Evolutionary conservation across 2,797 vertebrate species (phyloP).

Genomic region (Myripristis jacobus): DNA sequence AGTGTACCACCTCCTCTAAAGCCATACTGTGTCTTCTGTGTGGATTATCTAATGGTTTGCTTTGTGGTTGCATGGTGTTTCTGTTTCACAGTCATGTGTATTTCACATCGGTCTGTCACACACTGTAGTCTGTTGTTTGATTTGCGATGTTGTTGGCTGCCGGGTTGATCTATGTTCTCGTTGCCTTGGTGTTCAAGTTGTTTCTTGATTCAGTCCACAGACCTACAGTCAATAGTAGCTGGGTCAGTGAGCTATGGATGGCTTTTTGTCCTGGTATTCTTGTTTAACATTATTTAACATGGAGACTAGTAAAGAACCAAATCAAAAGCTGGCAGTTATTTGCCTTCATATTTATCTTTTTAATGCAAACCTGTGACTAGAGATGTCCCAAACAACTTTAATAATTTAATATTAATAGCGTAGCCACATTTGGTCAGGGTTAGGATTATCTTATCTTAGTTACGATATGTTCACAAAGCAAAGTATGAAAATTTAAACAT

Average conservation of each 20-base stretch:
- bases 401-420: too few species aligned
- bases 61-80: conserved; percentile 49
- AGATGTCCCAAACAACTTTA: too few species aligned
- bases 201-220: background rate
- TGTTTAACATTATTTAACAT: conserved; percentile 20
- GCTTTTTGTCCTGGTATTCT: background rate
- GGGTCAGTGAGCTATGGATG: conserved; percentile 31
- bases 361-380: background rate
- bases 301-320: conserved; percentile 1
- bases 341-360: background rate
- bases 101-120: conserved; percentile 31
- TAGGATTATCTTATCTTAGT: too few species aligned
- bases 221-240: background rate
- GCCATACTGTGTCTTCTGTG: background rate
- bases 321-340: background rate
- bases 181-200: conserved; percentile 12
- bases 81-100: conserved; percentile 2
- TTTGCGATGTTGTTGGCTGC: conserved; percentile 32
- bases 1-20: background rate
- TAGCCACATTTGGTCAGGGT: too few species aligned
- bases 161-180: background rate
- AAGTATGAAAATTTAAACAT: too few species aligned
- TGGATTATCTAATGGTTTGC: conserved; percentile 7
- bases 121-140: conserved; percentile 16
- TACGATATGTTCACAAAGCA: too few species aligned